Evolutionary conservation across 2,888 invertebrate genomes (phyloP), one percentile per base, ranked within the genome.

Genomic region (Seira musarum): DNA sequence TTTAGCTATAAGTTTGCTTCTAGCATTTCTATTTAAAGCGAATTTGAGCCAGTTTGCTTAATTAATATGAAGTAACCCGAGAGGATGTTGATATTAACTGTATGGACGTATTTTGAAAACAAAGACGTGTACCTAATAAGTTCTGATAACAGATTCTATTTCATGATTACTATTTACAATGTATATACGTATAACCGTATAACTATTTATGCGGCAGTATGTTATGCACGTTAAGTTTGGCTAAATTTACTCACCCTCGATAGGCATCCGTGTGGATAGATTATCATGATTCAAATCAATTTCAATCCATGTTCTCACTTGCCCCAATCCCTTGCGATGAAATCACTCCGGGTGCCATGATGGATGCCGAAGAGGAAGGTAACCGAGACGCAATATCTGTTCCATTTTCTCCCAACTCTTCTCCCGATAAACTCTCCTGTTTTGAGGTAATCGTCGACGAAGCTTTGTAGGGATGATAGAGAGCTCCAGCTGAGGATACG

Each of bases 321-420:
- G 2, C 46, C 13, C 30, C 30, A 30, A 30, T 8, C 35, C 66
- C 25, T 30, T 3, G 24, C 30, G 30, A 8, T 30, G 66, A 30
- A 22, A 60, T 22, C 15, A 21, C 66, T 15, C 66, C 67, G 1
- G 57, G 35, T 2, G 53, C n/a, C 53, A 53, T 53, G 15, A 63
- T 35, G 13, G 75, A 75, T 2, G 46, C 68, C 1, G 75, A 75
- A 13, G 75, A 75, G 21, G 74, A 74, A 53, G 65, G 49, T 75
- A 53, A 53, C 13, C n/a, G 6, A 17, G 53, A 53, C 3, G 13
- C 53, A 53, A 13, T 8, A 53, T 53, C 17, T 53, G 53, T 53
- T 53, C 53, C 53, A 53, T 53, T 53, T 15, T 53, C 53, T 53
- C 53, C 53, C 30, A 30, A 30, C 3, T 53, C 53, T 13, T 53